A percentile compares a stretch with the other conserved stretches of the same genome.
Conservation (phyloP, 2,888 invertebrate genomes). For the Apodemia hepburni region DNA sequence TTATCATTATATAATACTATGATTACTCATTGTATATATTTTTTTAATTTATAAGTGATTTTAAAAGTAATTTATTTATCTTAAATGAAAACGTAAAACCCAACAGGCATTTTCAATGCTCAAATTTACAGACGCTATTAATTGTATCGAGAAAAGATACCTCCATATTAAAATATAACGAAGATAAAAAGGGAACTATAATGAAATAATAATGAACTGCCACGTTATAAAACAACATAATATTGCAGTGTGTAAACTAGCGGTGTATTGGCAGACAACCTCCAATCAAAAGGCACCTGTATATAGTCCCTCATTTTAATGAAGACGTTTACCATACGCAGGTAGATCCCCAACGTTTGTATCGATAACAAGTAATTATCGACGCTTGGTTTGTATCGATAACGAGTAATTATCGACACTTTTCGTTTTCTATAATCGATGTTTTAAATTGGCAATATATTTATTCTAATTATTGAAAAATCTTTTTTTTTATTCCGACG, state of each 20-base stretch:
- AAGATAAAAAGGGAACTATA: conserved; percentile 18
- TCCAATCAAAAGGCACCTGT: conserved; percentile 66
- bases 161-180: conserved; percentile 13
- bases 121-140: background rate
- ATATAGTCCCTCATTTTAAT: conserved; percentile 60
- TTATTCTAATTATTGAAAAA: no score
- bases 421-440: background rate
- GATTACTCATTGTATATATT: no score
- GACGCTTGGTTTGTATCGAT: background rate
- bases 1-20: no score
- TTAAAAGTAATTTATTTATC: no score
- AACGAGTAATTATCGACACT: conserved; percentile 3
- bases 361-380: conserved; percentile 12
- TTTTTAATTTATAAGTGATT: no score
- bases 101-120: background rate
- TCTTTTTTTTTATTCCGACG: no score
- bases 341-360: conserved; percentile 1
- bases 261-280: conserved; percentile 39
- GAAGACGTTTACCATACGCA: conserved; percentile 62
- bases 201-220: conserved; percentile 23
- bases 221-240: conserved; percentile 27
- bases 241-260: conserved; percentile 39
- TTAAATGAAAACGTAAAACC: background rate
- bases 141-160: background rate
- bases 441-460: background rate